Evolutionary conservation across 2,888 invertebrate species (phyloP).

Genomic region (Apantesis nais): DNA sequence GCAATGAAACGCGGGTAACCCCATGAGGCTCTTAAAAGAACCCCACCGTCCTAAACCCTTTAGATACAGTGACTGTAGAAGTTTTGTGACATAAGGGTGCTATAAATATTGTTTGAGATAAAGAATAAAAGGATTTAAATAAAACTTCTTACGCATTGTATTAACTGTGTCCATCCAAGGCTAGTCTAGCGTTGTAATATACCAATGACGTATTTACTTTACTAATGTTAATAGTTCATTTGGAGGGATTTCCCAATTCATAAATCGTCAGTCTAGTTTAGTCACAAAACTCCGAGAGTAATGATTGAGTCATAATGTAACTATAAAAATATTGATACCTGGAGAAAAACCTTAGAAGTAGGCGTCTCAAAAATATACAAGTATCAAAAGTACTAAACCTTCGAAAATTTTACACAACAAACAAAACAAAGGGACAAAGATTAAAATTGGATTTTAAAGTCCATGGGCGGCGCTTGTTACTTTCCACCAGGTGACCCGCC

Average conservation of each 20-base stretch:
- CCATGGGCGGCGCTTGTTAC: too few species aligned
- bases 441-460: too few species aligned
- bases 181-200: neutral
- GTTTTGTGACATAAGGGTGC: neutral
- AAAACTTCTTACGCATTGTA: neutral
- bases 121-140: neutral
- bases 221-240: neutral
- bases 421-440: too few species aligned
- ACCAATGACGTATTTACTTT: neutral
- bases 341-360: too few species aligned
- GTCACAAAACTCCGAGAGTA: neutral
- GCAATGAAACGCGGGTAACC: conserved; percentile 9
- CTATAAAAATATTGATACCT: too few species aligned
- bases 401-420: neutral
- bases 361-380: too few species aligned
- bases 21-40: conserved; percentile 1
- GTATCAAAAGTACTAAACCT: too few species aligned
- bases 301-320: neutral
- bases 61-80: conserved; percentile 1
- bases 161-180: neutral
- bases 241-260: neutral
- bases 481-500: too few species aligned
- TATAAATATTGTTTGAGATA: neutral
- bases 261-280: neutral
- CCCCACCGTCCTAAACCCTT: neutral